Conservation (phyloP, 2,888 invertebrate genomes). For the Molorchus minor region DNA sequence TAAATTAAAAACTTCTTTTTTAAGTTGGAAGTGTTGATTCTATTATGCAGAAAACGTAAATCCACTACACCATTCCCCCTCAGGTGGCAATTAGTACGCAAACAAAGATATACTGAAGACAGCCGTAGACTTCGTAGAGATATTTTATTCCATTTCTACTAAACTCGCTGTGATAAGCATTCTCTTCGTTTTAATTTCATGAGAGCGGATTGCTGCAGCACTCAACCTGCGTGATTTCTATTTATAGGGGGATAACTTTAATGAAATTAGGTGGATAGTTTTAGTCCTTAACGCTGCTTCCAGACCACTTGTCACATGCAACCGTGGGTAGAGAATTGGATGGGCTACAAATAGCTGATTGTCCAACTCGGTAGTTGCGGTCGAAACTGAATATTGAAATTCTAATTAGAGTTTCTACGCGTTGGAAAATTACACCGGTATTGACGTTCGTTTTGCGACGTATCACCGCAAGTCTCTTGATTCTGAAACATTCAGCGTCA, state of each 20-base stretch:
- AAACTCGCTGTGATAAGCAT: background rate
- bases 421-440: slow-evolving; percentile 7
- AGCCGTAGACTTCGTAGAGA: too few species aligned
- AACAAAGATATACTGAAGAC: too few species aligned
- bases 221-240: background rate
- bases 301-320: slow-evolving; percentile 13
- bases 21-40: too few species aligned
- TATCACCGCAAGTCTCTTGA: too few species aligned
- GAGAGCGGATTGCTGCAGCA: background rate
- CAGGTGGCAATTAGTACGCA: too few species aligned
- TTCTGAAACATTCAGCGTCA: too few species aligned
- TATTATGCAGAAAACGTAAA: too few species aligned
- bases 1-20: too few species aligned
- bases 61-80: too few species aligned
- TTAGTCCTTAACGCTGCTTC: slow-evolving; percentile 6
- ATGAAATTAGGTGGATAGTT: slow-evolving; percentile 18
- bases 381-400: slow-evolving; percentile 17
- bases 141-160: too few species aligned
- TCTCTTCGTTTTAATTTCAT: background rate
- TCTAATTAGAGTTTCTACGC: slow-evolving; percentile 16
- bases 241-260: slow-evolving; percentile 13
- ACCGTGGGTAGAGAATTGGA: slow-evolving; percentile 1
- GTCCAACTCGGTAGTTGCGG: slow-evolving; percentile 9
- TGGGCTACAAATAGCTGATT: slow-evolving; percentile 18
- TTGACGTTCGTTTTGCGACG: slow-evolving; percentile 10